A percentile compares a stretch with the other conserved stretches of the same genome.
Evolutionary conservation across 1,140 invertebrate genomes (phyloP).

Genomic region (Teleopsis dalmanni): DNA sequence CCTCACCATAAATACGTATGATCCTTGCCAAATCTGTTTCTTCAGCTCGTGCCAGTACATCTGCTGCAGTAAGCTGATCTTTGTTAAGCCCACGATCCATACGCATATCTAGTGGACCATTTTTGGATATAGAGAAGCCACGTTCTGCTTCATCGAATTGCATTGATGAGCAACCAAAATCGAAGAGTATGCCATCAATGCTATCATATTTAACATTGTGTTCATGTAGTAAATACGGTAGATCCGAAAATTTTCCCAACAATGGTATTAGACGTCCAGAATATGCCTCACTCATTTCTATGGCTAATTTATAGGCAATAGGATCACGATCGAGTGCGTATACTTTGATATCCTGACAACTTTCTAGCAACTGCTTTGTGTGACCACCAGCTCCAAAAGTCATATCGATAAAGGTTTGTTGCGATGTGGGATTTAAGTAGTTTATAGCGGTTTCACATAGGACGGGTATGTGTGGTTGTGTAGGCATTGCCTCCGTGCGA

Average conservation of each 20-base stretch:
- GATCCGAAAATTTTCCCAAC: constrained; percentile 80
- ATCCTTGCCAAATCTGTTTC: constrained; percentile 75
- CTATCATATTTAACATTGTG: constrained; percentile 54
- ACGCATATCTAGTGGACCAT: constrained; percentile 91
- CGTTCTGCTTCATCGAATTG: constrained; percentile 75
- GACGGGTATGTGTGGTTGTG: constrained; percentile 57
- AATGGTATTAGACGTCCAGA: constrained; percentile 66
- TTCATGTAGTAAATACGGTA: constrained; percentile 59
- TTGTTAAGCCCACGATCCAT: constrained; percentile 76
- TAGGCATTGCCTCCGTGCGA: constrained; percentile 19
- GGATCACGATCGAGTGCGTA: constrained; percentile 87
- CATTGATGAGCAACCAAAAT: constrained; percentile 95
- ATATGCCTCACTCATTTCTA: constrained; percentile 56
- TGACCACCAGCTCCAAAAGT: constrained; percentile 95
- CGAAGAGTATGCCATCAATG: constrained; percentile 84
- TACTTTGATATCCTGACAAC: constrained; percentile 55
- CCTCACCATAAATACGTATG: constrained; percentile 85
- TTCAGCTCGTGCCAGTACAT: constrained; percentile 72
- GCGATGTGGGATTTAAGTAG: constrained; percentile 55
- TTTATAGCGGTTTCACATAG: constrained; percentile 62
- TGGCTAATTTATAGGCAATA: constrained; percentile 60
- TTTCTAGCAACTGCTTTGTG: constrained; percentile 55
- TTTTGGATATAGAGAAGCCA: constrained; percentile 76
- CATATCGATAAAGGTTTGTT: constrained; percentile 71
- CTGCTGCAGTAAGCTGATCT: constrained; percentile 69